Evolutionary conservation across 2,888 invertebrate species (phyloP), one percentile per base, ranked within the genome.

Genomic region (Drosophila buzzatii): DNA sequence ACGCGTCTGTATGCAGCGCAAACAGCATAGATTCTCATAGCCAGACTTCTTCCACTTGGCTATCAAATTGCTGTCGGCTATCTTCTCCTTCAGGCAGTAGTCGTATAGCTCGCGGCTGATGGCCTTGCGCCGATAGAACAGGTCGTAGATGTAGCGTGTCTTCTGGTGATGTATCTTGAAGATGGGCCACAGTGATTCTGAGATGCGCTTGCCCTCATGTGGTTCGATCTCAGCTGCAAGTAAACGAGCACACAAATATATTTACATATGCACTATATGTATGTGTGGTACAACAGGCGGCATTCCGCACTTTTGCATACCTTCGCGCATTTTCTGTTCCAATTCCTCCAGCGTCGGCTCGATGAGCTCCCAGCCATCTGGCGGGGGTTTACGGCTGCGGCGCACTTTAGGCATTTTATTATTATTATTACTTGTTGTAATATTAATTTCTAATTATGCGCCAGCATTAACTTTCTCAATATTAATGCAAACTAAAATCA

Each of bases 31-130:
- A 93, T 99, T 99, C 92, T 99, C 99, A 93, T 99, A 99, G 0
- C 99, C 99, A 61, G 97, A 97, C 92, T 99, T 99, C 92, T 99
- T 99, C 99, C 99, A 99, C 92, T 99, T 99, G 0, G 99, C 99
- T 85, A 99, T 99, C 16, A 99, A 94, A 92, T 99, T 99, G 62
- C 96, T 97, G 92, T 99, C 99, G 0, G 99, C 99, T 71, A 99
- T 98, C 92, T 98, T 98, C 92, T 99, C 99, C 83, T 97, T 97
- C 33, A 99, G 93, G 90, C 99, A 99, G 90, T 98, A 99, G 76
- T 99, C 98, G 91, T 99, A 99, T 3, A 99, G 93, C 91, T 99
- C 99, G 92, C 97, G 95, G 90, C 97, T 98, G 65, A 99, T 99
- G 1, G 99, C 99, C 93, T 99, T 99, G 64, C 99, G 94, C 89